Percentiles rank a stretch among this genome's conserved stretches.
These are phyloP conservation scores for Tyria jacobaeae DNA, from an alignment of 2,888 invertebrate genomes.

Conservation along the genomic window DNA sequence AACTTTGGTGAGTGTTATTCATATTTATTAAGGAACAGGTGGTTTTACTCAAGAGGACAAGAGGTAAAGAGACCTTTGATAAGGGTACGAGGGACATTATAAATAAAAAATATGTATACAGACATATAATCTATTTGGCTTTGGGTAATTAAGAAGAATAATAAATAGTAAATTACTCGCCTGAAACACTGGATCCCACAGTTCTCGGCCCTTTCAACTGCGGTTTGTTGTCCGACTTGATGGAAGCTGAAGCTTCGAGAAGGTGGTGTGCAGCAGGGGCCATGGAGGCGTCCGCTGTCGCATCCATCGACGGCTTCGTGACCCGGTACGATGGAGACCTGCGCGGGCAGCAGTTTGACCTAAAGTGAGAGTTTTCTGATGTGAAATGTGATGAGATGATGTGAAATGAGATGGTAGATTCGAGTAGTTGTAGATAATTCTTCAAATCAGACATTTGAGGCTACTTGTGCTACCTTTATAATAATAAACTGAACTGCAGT, in stretches of 20 bases:
- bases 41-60: too few species aligned
- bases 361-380: conserved; percentile 51
- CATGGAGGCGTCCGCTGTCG: conserved; percentile 64
- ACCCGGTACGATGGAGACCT: conserved; percentile 89
- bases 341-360: conserved; percentile 78
- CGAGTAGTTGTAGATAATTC: background rate
- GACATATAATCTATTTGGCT: too few species aligned
- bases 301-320: conserved; percentile 81
- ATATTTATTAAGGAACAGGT: too few species aligned
- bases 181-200: conserved; percentile 87
- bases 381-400: conserved; percentile 31
- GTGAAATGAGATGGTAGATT: conserved; percentile 17
- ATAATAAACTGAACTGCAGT: background rate
- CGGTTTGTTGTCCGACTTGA: conserved; percentile 65
- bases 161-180: conserved; percentile 59
- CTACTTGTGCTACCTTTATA: background rate
- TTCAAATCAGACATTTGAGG: background rate
- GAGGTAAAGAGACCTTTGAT: too few species aligned
- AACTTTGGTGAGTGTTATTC: too few species aligned
- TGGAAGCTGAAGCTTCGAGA: conserved; percentile 68
- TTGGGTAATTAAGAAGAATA: too few species aligned
- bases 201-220: conserved; percentile 85
- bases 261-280: conserved; percentile 63
- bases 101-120: too few species aligned
- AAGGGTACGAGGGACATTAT: too few species aligned